A percentile compares a stretch with the other conserved stretches of the same genome.
These are phyloP conservation scores for Nylanderia fulva DNA, from an alignment of 1,140 invertebrate species.

Conservation along the genomic window DNA sequence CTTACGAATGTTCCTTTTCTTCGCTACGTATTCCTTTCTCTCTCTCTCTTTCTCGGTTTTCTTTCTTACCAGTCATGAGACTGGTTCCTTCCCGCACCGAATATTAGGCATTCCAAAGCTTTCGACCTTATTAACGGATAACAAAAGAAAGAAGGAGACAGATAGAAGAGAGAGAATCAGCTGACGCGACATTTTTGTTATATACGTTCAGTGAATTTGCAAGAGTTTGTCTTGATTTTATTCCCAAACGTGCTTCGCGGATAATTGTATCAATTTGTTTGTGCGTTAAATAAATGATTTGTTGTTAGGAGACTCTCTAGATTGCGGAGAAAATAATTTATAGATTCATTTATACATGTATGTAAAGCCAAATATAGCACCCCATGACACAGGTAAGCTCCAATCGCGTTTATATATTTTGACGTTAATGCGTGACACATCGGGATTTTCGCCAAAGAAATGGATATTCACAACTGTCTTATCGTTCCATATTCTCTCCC, in stretches of 20 bases:
- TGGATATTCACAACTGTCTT: constrained; percentile 49
- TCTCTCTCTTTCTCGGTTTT: not conserved
- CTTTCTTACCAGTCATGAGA: constrained; percentile 55
- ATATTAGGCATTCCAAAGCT: constrained; percentile 52
- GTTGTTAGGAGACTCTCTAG: not conserved
- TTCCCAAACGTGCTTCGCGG: not conserved
- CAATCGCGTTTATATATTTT: constrained; percentile 40
- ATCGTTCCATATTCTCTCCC: constrained; percentile 54
- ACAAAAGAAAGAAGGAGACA: not conserved
- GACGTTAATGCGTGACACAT: constrained; percentile 27
- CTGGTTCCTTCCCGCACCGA: constrained; percentile 57
- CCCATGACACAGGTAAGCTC: not conserved
- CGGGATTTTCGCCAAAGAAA: constrained; percentile 35
- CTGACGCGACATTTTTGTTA: constrained; percentile 49
- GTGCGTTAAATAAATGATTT: constrained; percentile 26
- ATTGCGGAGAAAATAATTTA: not conserved
- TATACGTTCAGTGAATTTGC: constrained; percentile 32
- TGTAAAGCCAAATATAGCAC: not conserved
- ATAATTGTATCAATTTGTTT: constrained; percentile 53
- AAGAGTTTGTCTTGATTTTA: constrained; percentile 19
- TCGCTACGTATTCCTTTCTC: constrained; percentile 19
- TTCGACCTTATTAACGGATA: constrained; percentile 57
- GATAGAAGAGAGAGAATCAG: not conserved
- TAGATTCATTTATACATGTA: constrained; percentile 7
- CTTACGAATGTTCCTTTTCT: constrained; percentile 58